Conservation (phyloP, 2,113 vertebrate species). For the Tautogolabrus adspersus region DNA sequence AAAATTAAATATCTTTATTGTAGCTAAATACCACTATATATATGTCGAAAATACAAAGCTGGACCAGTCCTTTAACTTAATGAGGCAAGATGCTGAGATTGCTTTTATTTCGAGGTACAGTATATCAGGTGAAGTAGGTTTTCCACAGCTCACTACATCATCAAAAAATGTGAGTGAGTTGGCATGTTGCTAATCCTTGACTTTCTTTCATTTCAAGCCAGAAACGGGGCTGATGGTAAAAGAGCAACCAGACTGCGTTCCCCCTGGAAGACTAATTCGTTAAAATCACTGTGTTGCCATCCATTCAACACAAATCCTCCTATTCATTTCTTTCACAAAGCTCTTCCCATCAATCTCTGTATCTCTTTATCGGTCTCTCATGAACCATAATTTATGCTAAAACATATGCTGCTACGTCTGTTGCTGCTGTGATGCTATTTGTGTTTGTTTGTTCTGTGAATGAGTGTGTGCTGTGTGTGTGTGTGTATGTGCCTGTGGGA, state of each 20-base stretch:
- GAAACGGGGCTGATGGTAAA: background rate
- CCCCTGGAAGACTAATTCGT: slow-evolving; percentile 33
- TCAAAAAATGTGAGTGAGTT: slow-evolving; percentile 32
- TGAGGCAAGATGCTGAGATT: too few relatives aligned
- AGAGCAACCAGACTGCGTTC: slow-evolving; percentile 28
- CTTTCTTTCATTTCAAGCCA: slow-evolving; percentile 13
- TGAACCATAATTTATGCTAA: slow-evolving; percentile 60
- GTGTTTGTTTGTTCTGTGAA: background rate
- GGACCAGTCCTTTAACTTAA: too few relatives aligned
- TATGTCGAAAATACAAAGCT: too few relatives aligned
- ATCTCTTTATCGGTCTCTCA: slow-evolving; percentile 46
- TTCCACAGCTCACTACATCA: slow-evolving; percentile 33
- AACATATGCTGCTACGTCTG: slow-evolving; percentile 65
- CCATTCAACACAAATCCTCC: slow-evolving; percentile 16
- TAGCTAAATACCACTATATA: too few relatives aligned
- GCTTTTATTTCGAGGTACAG: too few relatives aligned
- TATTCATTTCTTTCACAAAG: background rate
- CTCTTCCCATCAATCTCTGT: slow-evolving; percentile 42
- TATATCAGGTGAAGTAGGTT: slow-evolving; percentile 6
- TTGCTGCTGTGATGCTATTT: slow-evolving; percentile 11
- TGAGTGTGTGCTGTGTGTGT: background rate
- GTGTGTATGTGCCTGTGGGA: slow-evolving; percentile 22
- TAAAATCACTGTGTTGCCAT: slow-evolving; percentile 33
- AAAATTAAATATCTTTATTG: too few relatives aligned
- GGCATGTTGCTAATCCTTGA: slow-evolving; percentile 30